These are phyloP conservation scores for Anas platyrhynchos DNA, from an alignment of 2,113 vertebrate genomes.

Conservation along the genomic window DNA sequence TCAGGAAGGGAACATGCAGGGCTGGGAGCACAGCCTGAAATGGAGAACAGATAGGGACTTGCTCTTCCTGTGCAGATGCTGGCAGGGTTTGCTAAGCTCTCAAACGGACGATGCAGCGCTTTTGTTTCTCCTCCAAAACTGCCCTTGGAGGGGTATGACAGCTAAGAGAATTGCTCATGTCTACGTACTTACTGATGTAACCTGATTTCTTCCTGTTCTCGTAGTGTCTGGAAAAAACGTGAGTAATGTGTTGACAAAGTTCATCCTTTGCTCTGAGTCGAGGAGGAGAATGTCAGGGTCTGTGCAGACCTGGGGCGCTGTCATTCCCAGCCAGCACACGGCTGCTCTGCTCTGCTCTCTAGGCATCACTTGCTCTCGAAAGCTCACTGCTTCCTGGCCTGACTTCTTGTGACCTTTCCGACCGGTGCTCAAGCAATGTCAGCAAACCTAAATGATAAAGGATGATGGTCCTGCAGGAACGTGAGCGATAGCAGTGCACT, in stretches of 20 bases:
- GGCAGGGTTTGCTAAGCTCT: neutral
- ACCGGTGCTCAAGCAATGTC: neutral
- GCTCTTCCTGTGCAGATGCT: neutral
- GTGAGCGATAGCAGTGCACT: neutral
- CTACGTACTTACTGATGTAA: slow-evolving; percentile 12
- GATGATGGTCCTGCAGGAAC: fast-evolving
- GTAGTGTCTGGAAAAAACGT: neutral
- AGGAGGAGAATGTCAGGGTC: slow-evolving; percentile 21
- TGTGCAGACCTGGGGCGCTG: neutral
- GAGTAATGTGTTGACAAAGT: slow-evolving; percentile 4
- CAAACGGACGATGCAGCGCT: neutral
- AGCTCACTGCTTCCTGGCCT: neutral
- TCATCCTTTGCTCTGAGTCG: slow-evolving; percentile 7
- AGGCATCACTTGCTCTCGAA: neutral
- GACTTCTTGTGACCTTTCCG: slow-evolving; percentile 15
- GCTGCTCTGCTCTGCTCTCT: neutral
- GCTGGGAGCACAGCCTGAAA: neutral
- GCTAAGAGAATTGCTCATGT: slow-evolving; percentile 24
- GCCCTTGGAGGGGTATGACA: neutral
- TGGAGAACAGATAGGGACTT: neutral
- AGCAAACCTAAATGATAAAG: neutral
- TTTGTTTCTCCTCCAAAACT: neutral
- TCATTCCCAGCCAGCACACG: neutral
- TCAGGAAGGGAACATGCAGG: neutral
- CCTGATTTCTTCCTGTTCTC: slow-evolving; percentile 29